Conservation (phyloP, 2,888 invertebrate genomes). For the Ectropis crepuscularia region DNA sequence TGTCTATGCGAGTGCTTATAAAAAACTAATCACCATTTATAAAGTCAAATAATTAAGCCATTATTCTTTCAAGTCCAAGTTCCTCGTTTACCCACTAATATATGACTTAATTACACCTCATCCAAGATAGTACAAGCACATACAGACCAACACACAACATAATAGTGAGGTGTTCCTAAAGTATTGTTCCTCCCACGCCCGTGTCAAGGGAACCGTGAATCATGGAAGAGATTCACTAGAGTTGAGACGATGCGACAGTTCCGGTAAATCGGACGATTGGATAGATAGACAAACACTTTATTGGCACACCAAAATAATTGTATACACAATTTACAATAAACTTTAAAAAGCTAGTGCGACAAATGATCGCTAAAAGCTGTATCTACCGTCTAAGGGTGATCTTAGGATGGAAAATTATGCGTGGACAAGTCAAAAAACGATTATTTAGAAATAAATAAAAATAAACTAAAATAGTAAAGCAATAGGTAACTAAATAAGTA, state of each 20-base stretch:
- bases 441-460: no score
- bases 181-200: slow-evolving; percentile 70
- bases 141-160: slow-evolving; percentile 18
- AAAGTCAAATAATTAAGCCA: neutral
- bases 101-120: slow-evolving; percentile 30
- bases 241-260: slow-evolving; percentile 5
- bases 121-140: slow-evolving; percentile 12
- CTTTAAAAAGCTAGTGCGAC: no score
- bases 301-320: no score
- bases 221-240: slow-evolving; percentile 31
- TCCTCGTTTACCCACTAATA: slow-evolving; percentile 33
- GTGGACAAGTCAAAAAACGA: no score
- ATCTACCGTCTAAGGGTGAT: no score
- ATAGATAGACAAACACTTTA: no score
- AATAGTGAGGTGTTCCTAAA: slow-evolving; percentile 44
- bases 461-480: no score
- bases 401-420: no score
- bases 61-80: slow-evolving; percentile 26
- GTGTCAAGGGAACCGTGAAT: slow-evolving; percentile 67
- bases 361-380: no score
- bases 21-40: neutral
- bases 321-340: no score
- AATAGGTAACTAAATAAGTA: no score
- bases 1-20: no score
- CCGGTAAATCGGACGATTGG: neutral